phyloP scores from a whole-genome alignment of 2,888 invertebrate species.

The Synergus gifuensis region DNA sequence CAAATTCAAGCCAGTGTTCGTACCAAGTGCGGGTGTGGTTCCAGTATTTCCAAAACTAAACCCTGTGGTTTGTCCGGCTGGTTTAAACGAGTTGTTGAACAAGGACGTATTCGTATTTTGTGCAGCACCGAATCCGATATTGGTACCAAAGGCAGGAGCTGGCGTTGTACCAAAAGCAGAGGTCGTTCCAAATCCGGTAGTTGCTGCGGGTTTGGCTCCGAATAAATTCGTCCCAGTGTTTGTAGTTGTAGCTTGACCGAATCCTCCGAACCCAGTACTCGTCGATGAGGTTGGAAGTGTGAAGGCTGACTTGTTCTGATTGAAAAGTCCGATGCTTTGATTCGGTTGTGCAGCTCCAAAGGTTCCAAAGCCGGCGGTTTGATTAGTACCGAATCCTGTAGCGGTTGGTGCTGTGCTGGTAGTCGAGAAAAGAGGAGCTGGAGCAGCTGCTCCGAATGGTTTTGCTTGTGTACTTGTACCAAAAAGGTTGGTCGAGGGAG shows the following conservation, averaged over 20 bases:
- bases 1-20: slow-evolving; percentile 76
- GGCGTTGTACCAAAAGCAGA: slow-evolving; percentile 67
- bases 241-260: slow-evolving; percentile 74
- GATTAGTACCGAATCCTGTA: slow-evolving; percentile 70
- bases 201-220: slow-evolving; percentile 77
- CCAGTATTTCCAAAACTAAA: slow-evolving; percentile 73
- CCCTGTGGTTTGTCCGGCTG: slow-evolving; percentile 73
- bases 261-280: slow-evolving; percentile 76
- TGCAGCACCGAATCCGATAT: slow-evolving; percentile 71
- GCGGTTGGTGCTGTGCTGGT: slow-evolving; percentile 72
- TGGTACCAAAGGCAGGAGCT: slow-evolving; percentile 63
- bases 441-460: slow-evolving; percentile 77
- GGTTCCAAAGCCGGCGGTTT: slow-evolving; percentile 71
- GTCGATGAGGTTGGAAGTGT: slow-evolving; percentile 72
- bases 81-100: slow-evolving; percentile 78
- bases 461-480: slow-evolving; percentile 76
- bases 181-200: slow-evolving; percentile 76
- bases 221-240: slow-evolving; percentile 78
- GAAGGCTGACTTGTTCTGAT: slow-evolving; percentile 77
- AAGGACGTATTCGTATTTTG: slow-evolving; percentile 73
- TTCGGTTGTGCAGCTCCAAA: slow-evolving; percentile 75
- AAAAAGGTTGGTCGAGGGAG: slow-evolving; percentile 75
- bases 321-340: slow-evolving; percentile 77
- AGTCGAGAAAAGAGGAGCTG: slow-evolving; percentile 73
- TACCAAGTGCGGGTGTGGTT: slow-evolving; percentile 67